Base-by-base conservation (phyloP, 2,113 vertebrate genomes). In the Megaceryle maxima region DNA sequence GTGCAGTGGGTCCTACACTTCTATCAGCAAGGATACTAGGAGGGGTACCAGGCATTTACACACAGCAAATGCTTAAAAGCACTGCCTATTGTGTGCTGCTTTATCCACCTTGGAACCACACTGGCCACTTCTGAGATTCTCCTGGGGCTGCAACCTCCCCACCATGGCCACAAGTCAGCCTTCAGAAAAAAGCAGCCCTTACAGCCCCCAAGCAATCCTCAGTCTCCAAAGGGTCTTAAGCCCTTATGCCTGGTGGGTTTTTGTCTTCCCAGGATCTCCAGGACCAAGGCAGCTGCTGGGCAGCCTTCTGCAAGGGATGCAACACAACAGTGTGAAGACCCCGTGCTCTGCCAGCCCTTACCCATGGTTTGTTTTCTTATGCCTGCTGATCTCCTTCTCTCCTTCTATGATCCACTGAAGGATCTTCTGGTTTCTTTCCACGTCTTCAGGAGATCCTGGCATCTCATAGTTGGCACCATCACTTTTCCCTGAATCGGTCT, bases 391-490 rank as follows among this genome's bases (percentile, higher is more conserved):
- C 92, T 99, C 99, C 91, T 98, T 98, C 96, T 99, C 99, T 81
- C 99, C 99, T 74, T 99, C 99, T 90, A 99, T 99, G 98, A 99
- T 99, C 99, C 99, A 99, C 96, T 99, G 99, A 97, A 99, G 96
- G 96, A 99, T 99, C 97, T 99, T 99, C 98, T 99, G 99, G 97
- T 99, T 99, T 95, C 98, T 98, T 94, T 99, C 99, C 64, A 98
- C 92, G 1, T 99, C 99, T 87, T 99, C 99, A 31, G 98, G 93
- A 28, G 98, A 98, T 55, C 98, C 98, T 43, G 98, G 98, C 44
- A 97, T 96, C 46, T 99, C 99, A 72, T 98, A 77, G 92, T 88
- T 97, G 5, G 98, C 95, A 48, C 97, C 97, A 50, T 98, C 97
- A 0, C 96, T 97, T 69, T 97, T 98, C 94, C 99, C 97, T 8